phyloP scores from a whole-genome alignment of 2,888 invertebrate species.

The Tanypteryx hageni region DNA sequence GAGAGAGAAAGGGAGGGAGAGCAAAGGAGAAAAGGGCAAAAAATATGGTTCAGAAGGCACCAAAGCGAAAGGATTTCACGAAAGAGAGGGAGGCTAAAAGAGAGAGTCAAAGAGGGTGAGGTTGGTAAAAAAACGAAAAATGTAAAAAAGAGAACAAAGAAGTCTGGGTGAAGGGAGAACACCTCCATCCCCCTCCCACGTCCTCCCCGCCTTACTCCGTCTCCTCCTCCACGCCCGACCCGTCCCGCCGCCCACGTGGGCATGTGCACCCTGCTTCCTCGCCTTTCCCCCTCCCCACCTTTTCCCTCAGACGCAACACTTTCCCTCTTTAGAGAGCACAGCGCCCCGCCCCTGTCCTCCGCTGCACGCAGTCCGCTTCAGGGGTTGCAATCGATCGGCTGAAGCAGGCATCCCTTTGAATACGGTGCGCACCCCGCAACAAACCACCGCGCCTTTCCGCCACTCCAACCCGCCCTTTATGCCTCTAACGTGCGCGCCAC shows the following conservation, averaged over 20 bases:
- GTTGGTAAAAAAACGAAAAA: not conserved
- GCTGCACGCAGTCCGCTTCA: not conserved
- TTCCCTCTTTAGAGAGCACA: not conserved
- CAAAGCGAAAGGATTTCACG: not conserved
- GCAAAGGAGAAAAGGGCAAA: not conserved
- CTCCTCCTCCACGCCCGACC: not conserved
- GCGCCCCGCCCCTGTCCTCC: not conserved
- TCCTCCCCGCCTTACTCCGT: not conserved
- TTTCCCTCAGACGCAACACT: not conserved
- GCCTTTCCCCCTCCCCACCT: not conserved
- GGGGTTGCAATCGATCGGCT: slow-evolving; percentile 34
- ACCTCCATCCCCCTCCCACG: not conserved
- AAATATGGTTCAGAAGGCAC: not conserved
- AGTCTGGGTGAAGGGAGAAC: not conserved
- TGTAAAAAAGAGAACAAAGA: not conserved
- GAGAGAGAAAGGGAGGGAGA: not conserved
- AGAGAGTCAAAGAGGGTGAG: not conserved
- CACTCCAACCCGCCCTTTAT: too few species aligned
- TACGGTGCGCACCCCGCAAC: not conserved
- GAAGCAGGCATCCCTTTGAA: slow-evolving; percentile 6
- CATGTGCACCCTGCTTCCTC: not conserved
- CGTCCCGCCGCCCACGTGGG: not conserved
- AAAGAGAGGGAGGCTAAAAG: not conserved
- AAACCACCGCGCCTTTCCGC: too few species aligned
- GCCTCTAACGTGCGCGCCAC: too few species aligned